phyloP scores from a whole-genome alignment of 2,113 vertebrate species.

The Lepus americanus region DNA sequence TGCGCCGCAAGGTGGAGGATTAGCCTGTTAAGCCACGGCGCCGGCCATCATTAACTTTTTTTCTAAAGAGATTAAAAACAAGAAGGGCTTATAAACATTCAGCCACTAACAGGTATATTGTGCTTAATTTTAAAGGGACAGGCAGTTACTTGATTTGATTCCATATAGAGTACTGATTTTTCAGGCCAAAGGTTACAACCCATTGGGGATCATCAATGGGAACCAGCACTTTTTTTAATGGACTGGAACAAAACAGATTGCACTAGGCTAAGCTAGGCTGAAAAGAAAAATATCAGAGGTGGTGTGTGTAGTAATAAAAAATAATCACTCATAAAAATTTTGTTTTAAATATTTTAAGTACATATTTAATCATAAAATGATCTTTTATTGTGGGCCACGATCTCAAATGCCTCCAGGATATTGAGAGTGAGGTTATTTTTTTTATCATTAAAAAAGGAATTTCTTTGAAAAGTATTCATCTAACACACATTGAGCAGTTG shows the following conservation, averaged over 20 bases:
- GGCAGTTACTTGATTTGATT: conserved; percentile 54
- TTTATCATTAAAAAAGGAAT: conserved; percentile 11
- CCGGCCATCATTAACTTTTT: conserved; percentile 70
- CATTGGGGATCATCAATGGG: not conserved
- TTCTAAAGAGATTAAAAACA: conserved; percentile 52
- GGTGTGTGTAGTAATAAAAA: conserved; percentile 39
- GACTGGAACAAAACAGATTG: not conserved
- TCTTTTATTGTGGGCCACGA: not conserved
- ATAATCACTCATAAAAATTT: conserved; percentile 36
- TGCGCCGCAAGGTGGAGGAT: too few relatives aligned
- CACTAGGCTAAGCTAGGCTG: not conserved
- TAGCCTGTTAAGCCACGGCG: too few relatives aligned
- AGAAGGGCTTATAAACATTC: conserved; percentile 1
- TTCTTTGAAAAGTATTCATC: conserved; percentile 33
- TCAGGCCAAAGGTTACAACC: not conserved
- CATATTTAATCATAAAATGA: not conserved
- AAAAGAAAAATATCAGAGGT: conserved; percentile 35
- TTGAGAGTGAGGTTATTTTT: conserved; percentile 6
- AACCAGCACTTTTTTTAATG: conserved; percentile 32
- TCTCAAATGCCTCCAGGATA: not conserved
- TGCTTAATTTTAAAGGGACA: conserved; percentile 46
- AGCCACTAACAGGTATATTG: conserved; percentile 47
- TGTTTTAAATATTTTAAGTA: conserved; percentile 40
- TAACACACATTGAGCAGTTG: not conserved
- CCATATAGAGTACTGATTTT: not conserved